Percentiles rank a stretch among this genome's conserved stretches.
Conservation (phyloP, 2,888 invertebrate species). For the Muscina levida region DNA sequence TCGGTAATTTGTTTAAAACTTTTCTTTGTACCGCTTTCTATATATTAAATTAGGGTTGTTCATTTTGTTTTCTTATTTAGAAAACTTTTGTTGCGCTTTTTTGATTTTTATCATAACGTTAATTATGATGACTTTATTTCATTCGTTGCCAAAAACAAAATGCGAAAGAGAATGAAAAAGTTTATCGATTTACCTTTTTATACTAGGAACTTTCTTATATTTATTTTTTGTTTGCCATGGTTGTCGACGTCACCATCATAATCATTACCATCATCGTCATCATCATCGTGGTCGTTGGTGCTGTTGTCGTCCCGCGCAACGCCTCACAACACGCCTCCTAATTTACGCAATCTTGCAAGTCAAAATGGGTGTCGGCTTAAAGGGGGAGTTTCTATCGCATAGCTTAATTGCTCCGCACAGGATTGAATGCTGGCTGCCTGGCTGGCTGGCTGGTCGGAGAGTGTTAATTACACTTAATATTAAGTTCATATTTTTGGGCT, state of each 20-base stretch:
- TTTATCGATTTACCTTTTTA: slow-evolving; percentile 64
- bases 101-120: slow-evolving; percentile 62
- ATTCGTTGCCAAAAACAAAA: neutral
- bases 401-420: slow-evolving; percentile 56
- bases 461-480: slow-evolving; percentile 58
- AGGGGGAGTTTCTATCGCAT: slow-evolving; percentile 52
- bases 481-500: slow-evolving; percentile 37
- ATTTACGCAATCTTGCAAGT: neutral
- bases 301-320: neutral
- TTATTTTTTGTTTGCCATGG: no score
- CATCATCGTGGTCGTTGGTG: no score
- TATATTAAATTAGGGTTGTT: slow-evolving; percentile 50
- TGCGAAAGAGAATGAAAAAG: slow-evolving; percentile 32
- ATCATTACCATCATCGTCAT: neutral
- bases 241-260: neutral
- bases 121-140: slow-evolving; percentile 61
- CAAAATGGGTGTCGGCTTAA: slow-evolving; percentile 17
- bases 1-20: slow-evolving; percentile 52
- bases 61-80: neutral
- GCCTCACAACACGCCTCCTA: no score
- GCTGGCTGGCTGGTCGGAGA: no score
- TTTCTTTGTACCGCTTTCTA: slow-evolving; percentile 36
- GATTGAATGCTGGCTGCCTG: slow-evolving; percentile 42
- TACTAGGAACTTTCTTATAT: slow-evolving; percentile 16
- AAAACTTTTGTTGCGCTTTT: slow-evolving; percentile 35